Base-by-base conservation (phyloP, 2,797 vertebrate genomes). In the Liasis olivaceus region DNA sequence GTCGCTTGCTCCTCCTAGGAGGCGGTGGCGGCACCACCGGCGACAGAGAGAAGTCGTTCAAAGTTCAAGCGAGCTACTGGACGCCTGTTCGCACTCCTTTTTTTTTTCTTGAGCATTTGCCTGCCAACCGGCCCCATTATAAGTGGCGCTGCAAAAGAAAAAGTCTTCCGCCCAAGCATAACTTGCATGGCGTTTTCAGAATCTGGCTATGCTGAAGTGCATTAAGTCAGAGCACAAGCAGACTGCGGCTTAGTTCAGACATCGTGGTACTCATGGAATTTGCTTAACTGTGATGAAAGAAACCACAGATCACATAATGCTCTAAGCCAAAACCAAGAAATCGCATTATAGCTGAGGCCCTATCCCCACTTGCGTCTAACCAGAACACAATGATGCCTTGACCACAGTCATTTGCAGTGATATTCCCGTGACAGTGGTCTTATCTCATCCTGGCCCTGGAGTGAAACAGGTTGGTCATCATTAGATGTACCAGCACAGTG, bases 101-200 rank as follows among this genome's bases (percentile, higher is more conserved):
- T 42, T 28, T 24, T 36, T 13, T 36, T 26, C 96, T 81, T 42
- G 20, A 81, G 9, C 47, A 81, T 9, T 81, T 24, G 36, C 36
- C 95, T 95, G 98, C 98, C 98, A 96, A 98, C 97, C 96, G 98
- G 98, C 87, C 85, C 8, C 96, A 84, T 96, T 96, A 97, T 98
- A 98, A 98, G 99, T 99, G 99, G 99, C 99, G 99, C 98, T 97
- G 96, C 94, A 96, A 66, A 97, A 96, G 97, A 97, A 98, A 95
- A 93, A 96, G 92, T 24, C 42, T 47, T 81, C 20, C 77, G 36
- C 77, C 77, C 77, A 24, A 81, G 77, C 72, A 5, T 81, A 81
- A 81, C 36, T 81, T 24, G 36, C 77, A 12, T 12, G 42, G 42
- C 42, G 42, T 47, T 42, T 81, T 42, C 20, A 47, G 36, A 24